Base-by-base conservation (phyloP, 1,140 invertebrate species). In the Acromyrmex charruanus region DNA sequence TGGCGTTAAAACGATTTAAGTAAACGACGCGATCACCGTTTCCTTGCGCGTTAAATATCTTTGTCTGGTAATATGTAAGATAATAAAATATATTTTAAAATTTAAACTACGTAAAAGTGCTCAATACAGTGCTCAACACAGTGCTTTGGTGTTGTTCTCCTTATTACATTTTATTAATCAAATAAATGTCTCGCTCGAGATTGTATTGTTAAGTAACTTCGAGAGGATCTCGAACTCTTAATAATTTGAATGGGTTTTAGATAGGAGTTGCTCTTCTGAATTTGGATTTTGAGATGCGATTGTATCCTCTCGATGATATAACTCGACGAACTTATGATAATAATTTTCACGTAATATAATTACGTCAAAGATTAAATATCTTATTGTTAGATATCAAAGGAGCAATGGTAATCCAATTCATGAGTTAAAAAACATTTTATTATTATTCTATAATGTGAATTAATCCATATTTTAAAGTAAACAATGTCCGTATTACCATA, bases 1-100 rank as follows among this genome's bases (percentile, higher is more conserved):
- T 61, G 80, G 58, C 58, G 69, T 84, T 84, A 75, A 84, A 74
- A 61, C n/a, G 55, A 31, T 18, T 49, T 61, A 58, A 63, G 39
- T 74, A n/a, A 31, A 71, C 65, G 63, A 25, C 63, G 5, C 61
- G 28, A 82, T 61, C 31, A 61, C 18, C 18, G 68, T 14, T 18
- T 39, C n/a, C 18, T 14, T 21, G 2, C 14, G 25, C 21, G 21
- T 82, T n/a, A 71, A 58, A 21, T 59, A n/a, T 39, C n/a, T 49
- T 53, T 12, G 16, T 18, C 4, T 49, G 14, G 39, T 59, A 58
- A 71, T 71, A 28, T 6, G 49, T 39, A 66, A 49, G 31, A 65
- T 28, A 12, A 65, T 31, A n/a, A 77, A 28, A 49, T 9, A 21
- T 14, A 55, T 39, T 55, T 53, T 44, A 3, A 80, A 39, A 69